These are phyloP conservation scores for Dioctria rufipes DNA, from an alignment of 2,888 invertebrate species.

Conservation along the genomic window DNA sequence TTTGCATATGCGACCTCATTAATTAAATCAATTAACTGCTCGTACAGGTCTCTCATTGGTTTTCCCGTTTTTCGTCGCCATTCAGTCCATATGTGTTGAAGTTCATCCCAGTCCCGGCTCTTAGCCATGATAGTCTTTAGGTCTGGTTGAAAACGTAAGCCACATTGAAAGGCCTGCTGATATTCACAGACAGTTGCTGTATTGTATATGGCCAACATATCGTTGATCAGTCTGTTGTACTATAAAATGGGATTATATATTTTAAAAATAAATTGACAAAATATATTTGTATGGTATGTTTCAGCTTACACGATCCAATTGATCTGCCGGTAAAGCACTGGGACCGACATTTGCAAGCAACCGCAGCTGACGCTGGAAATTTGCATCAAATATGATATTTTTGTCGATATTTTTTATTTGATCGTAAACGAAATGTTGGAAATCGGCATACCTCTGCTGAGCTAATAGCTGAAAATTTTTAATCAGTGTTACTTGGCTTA, in stretches of 20 bases:
- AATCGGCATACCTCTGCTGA: constrained; percentile 85
- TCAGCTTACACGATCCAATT: constrained; percentile 82
- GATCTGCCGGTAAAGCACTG: constrained; percentile 86
- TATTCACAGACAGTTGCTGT: constrained; percentile 87
- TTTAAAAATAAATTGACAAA: background rate
- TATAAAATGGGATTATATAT: constrained; percentile 68
- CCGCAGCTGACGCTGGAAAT: constrained; percentile 81
- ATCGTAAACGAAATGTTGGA: constrained; percentile 85
- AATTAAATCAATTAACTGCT: constrained; percentile 84
- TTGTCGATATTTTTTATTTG: constrained; percentile 81
- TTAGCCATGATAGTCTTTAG: constrained; percentile 83
- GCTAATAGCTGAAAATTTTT: constrained; percentile 79
- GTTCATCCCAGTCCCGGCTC: constrained; percentile 89
- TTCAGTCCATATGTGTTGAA: constrained; percentile 90
- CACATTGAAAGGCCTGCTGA: constrained; percentile 87
- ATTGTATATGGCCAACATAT: constrained; percentile 91
- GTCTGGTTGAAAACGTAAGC: constrained; percentile 86
- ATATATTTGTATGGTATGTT: no score
- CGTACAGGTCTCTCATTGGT: constrained; percentile 83
- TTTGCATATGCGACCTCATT: constrained; percentile 86
- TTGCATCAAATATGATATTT: constrained; percentile 78
- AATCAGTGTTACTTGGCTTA: background rate
- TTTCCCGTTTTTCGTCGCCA: constrained; percentile 90
- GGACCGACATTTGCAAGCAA: constrained; percentile 87
- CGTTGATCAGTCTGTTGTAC: constrained; percentile 90